Evolutionary conservation across 2,797 vertebrate species (phyloP).

Genomic region (Morus bassanus): DNA sequence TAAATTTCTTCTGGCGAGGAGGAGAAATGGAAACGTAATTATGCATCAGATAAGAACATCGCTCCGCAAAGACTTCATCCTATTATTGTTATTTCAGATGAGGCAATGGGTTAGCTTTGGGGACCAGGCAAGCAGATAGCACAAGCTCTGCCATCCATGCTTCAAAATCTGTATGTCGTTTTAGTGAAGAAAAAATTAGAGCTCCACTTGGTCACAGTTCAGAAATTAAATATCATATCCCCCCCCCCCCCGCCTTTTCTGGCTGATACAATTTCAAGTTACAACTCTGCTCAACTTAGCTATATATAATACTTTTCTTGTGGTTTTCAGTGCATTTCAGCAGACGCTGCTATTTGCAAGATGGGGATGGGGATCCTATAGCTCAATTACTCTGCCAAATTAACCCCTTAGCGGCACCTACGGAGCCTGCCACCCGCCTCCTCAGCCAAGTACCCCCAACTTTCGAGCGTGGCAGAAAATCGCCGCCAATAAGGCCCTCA

Average conservation of each 20-base stretch:
- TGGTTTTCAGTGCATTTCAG: background rate
- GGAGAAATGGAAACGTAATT: background rate
- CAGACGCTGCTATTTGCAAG: background rate
- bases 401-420: background rate
- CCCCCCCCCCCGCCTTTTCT: background rate
- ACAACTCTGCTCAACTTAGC: constrained; percentile 11
- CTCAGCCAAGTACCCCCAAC: background rate
- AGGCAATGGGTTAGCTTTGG: background rate
- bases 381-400: background rate
- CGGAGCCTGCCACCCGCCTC: background rate
- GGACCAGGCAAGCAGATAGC: background rate
- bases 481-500: background rate
- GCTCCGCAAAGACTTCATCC: background rate
- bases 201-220: background rate
- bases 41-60: background rate
- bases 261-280: background rate
- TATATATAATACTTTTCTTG: background rate
- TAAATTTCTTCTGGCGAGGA: background rate
- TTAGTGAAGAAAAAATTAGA: background rate
- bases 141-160: background rate
- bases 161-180: background rate
- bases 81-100: background rate
- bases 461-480: background rate
- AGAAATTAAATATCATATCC: background rate
- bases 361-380: background rate